Evolutionary conservation across 1,140 invertebrate species (phyloP).

Genomic region (Maconellicoccus hirsutus): DNA sequence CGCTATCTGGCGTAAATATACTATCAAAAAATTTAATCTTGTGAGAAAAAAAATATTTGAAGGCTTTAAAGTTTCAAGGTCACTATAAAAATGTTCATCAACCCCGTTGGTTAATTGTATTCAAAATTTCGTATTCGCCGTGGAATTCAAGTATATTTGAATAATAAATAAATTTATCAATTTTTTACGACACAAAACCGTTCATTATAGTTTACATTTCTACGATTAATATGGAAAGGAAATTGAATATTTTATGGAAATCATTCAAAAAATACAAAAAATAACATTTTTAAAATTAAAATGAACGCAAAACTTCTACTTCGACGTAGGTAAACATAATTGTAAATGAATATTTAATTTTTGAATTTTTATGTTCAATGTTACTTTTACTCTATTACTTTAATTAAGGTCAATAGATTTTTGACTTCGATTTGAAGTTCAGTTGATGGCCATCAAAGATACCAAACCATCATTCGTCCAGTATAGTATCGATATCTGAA

Average conservation of each 20-base stretch:
- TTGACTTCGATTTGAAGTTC: neutral
- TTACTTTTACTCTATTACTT: constrained; percentile 8
- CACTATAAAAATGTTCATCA: neutral
- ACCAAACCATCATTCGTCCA: neutral
- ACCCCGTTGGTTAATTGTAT: neutral
- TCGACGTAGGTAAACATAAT: neutral
- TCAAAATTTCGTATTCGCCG: neutral
- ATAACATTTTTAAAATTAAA: neutral
- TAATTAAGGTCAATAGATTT: neutral
- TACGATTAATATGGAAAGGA: neutral
- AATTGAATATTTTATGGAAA: constrained; percentile 6
- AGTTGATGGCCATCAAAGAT: neutral
- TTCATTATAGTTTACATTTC: neutral
- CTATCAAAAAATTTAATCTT: neutral
- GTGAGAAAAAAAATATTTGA: neutral
- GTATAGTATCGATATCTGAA: too few relatives aligned
- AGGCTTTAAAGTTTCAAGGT: neutral
- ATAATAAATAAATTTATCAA: neutral
- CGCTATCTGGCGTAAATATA: neutral
- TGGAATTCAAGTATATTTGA: neutral
- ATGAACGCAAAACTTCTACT: neutral
- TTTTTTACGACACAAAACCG: neutral
- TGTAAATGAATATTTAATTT: neutral
- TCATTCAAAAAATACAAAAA: neutral
- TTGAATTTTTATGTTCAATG: neutral